These are phyloP conservation scores for Coregonus ussuriensis DNA, from an alignment of 2,797 vertebrate species.

Conservation along the genomic window DNA sequence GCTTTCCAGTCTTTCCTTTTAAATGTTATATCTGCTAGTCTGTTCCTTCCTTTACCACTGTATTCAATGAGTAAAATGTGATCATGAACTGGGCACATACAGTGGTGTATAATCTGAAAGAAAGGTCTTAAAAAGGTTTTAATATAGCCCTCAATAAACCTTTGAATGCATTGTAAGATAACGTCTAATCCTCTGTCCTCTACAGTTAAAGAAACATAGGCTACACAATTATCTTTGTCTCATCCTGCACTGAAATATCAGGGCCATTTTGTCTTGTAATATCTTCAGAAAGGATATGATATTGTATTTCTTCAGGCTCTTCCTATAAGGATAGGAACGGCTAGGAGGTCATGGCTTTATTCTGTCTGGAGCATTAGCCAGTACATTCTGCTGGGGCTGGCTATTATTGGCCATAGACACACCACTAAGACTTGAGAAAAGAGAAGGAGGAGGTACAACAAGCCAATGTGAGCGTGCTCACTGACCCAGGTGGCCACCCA, in stretches of 20 bases:
- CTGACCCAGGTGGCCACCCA: constrained; percentile 25
- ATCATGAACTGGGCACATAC: neutral
- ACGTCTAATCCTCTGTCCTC: too few relatives aligned
- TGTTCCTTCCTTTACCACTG: neutral
- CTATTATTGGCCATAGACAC: neutral
- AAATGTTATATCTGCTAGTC: neutral
- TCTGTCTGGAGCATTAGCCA: neutral
- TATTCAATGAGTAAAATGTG: neutral
- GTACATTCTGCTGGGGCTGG: neutral
- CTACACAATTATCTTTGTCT: neutral
- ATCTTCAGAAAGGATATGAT: neutral
- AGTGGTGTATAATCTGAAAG: neutral
- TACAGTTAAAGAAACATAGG: neutral
- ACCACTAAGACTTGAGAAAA: neutral
- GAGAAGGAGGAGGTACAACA: neutral
- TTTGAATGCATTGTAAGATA: too few relatives aligned
- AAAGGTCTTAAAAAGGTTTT: neutral
- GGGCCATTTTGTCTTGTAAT: neutral
- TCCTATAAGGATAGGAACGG: neutral
- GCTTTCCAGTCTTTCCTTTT: neutral
- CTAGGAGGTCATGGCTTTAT: neutral
- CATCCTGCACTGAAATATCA: neutral
- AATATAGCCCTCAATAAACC: too few relatives aligned
- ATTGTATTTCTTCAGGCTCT: neutral
- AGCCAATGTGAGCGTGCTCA: neutral